Evolutionary conservation across 2,797 vertebrate genomes (phyloP).

Genomic region (Enteromius anoplus): DNA sequence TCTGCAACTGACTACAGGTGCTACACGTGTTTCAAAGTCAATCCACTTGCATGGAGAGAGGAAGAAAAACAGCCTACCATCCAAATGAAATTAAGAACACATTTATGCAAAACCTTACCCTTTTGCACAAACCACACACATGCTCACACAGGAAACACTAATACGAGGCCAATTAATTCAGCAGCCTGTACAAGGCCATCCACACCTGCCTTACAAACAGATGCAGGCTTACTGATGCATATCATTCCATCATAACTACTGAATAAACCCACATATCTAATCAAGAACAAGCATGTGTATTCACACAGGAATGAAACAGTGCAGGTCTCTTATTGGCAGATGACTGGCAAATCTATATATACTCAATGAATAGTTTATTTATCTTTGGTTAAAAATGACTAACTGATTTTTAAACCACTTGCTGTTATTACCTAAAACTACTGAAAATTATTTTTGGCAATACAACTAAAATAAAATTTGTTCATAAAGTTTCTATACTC

Average conservation of each 20-base stretch:
- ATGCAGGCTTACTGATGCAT: constrained; percentile 35
- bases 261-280: constrained; percentile 26
- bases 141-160: constrained; percentile 29
- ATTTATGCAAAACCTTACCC: constrained; percentile 14
- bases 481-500: background rate
- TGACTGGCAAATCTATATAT: background rate
- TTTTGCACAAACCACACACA: constrained; percentile 24
- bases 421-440: background rate
- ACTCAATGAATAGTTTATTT: constrained; percentile 5
- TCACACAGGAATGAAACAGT: constrained; percentile 14
- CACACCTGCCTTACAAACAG: constrained; percentile 39
- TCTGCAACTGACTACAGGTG: constrained; percentile 38
- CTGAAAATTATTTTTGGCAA: background rate
- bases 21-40: constrained; percentile 26
- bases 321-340: background rate
- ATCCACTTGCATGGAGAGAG: constrained; percentile 19
- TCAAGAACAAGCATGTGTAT: background rate
- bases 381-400: constrained; percentile 1
- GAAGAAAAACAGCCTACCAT: constrained; percentile 1
- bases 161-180: constrained; percentile 46
- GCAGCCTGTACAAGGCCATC: constrained; percentile 38
- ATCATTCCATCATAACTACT: constrained; percentile 33
- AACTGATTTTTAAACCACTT: background rate
- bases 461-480: background rate
- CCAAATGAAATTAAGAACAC: constrained; percentile 5